Evolutionary conservation across 2,888 invertebrate species (phyloP).

Genomic region (Eupithecia dodoneata): DNA sequence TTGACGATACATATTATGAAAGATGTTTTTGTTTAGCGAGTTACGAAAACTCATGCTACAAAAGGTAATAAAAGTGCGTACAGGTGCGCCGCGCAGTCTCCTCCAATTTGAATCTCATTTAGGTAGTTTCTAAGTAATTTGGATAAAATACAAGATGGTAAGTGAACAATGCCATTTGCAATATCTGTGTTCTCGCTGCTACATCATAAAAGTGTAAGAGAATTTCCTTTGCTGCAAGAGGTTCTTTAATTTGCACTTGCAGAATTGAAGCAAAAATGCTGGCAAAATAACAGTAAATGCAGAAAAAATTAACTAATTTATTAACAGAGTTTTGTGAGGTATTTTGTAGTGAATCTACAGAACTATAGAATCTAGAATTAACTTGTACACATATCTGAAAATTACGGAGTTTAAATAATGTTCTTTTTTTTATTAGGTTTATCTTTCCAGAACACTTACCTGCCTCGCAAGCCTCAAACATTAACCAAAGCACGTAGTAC

Average conservation of each 20-base stretch:
- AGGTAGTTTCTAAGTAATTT: slow-evolving; percentile 22
- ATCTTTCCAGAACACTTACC: neutral
- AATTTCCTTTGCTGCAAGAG: neutral
- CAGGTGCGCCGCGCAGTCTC: slow-evolving; percentile 25
- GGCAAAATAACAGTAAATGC: neutral
- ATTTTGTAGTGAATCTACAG: neutral
- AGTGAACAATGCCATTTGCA: neutral
- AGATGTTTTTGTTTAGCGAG: slow-evolving; percentile 23
- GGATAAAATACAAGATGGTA: slow-evolving; percentile 5
- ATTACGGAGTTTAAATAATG: too few relatives aligned
- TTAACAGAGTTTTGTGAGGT: neutral
- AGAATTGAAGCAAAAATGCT: neutral
- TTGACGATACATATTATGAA: neutral
- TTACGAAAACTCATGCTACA: slow-evolving; percentile 29
- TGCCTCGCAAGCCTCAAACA: neutral
- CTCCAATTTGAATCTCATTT: slow-evolving; percentile 30
- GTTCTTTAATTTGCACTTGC: neutral
- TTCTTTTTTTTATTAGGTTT: too few relatives aligned
- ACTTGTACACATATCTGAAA: too few relatives aligned
- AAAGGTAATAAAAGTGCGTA: slow-evolving; percentile 32
- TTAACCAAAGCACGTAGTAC: neutral
- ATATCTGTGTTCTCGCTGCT: neutral
- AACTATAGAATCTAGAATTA: neutral
- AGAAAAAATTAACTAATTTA: neutral
- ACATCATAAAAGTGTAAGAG: neutral